Conservation (phyloP, 2,888 invertebrate species). For the Nymphalis urticae region DNA sequence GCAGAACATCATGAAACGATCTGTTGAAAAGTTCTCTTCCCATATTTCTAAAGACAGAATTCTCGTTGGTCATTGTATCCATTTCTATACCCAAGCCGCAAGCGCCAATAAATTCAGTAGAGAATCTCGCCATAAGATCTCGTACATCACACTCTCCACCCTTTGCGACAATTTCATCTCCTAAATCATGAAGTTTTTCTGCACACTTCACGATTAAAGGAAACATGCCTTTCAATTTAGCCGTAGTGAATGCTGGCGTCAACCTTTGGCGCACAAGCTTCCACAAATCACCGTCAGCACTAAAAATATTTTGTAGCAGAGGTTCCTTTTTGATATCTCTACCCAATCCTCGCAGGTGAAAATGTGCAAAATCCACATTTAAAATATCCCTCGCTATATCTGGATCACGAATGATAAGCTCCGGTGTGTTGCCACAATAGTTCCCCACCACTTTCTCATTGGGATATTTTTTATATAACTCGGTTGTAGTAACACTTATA, state of each 20-base stretch:
- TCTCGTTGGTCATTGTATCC: slow-evolving; percentile 49
- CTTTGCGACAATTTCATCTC: slow-evolving; percentile 30
- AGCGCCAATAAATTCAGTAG: slow-evolving; percentile 56
- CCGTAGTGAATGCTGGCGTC: slow-evolving; percentile 65
- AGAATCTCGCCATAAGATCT: slow-evolving; percentile 54
- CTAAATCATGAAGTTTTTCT: slow-evolving; percentile 49
- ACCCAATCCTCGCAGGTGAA: slow-evolving; percentile 55
- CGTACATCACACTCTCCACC: slow-evolving; percentile 40
- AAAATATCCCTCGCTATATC: slow-evolving; percentile 56
- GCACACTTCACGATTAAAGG: slow-evolving; percentile 63
- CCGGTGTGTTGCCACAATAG: slow-evolving; percentile 57
- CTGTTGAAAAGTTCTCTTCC: slow-evolving; percentile 46
- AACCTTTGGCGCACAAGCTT: slow-evolving; percentile 60
- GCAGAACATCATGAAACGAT: slow-evolving; percentile 39
- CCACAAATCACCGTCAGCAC: slow-evolving; percentile 63
- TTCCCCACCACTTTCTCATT: slow-evolving; percentile 64
- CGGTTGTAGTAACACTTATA: slow-evolving; percentile 46
- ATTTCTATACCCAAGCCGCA: slow-evolving; percentile 55
- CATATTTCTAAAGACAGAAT: slow-evolving; percentile 48
- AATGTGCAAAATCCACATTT: slow-evolving; percentile 56
- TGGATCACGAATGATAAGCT: slow-evolving; percentile 58
- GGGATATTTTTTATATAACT: slow-evolving; percentile 58
- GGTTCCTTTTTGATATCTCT: slow-evolving; percentile 53
- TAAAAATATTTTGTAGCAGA: slow-evolving; percentile 54
- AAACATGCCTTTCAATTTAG: slow-evolving; percentile 66